Evolutionary conservation across 92 coral and sea anemone genomes (phyloP).

Genomic region (Porites rus): DNA sequence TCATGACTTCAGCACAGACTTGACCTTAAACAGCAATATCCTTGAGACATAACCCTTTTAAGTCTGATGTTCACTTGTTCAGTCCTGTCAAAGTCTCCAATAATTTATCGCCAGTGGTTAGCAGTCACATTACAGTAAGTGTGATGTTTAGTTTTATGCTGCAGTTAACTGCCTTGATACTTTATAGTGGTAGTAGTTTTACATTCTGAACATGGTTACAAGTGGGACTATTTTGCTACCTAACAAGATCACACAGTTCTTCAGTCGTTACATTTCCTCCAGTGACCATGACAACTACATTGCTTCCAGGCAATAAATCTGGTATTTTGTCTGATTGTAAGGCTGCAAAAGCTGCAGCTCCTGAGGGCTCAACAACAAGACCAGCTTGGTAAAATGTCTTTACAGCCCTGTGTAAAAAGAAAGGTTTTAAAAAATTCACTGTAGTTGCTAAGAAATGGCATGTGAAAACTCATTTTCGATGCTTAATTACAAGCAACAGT

Average conservation of each 20-base stretch:
- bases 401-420: conserved; percentile 61
- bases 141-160: background rate
- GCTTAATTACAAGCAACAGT: too few species aligned
- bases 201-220: background rate
- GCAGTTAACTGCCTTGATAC: background rate
- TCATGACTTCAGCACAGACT: too few species aligned
- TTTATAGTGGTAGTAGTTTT: too few species aligned
- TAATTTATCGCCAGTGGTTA: too few species aligned
- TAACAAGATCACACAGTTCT: conserved; percentile 52
- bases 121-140: background rate
- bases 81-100: too few species aligned
- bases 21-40: too few species aligned
- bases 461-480: background rate
- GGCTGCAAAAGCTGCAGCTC: conserved; percentile 87
- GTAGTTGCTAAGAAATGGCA: background rate
- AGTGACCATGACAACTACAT: conserved; percentile 67
- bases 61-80: too few species aligned
- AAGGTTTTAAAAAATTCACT: too few species aligned
- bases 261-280: conserved; percentile 79
- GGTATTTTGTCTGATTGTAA: conserved; percentile 66
- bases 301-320: conserved; percentile 32
- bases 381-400: conserved; percentile 70
- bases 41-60: too few species aligned
- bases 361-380: conserved; percentile 79
- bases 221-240: background rate